A percentile compares a stretch with the other conserved stretches of the same genome.
These are phyloP conservation scores for Neria commutata DNA, from an alignment of 2,888 invertebrate species.

Conservation along the genomic window DNA sequence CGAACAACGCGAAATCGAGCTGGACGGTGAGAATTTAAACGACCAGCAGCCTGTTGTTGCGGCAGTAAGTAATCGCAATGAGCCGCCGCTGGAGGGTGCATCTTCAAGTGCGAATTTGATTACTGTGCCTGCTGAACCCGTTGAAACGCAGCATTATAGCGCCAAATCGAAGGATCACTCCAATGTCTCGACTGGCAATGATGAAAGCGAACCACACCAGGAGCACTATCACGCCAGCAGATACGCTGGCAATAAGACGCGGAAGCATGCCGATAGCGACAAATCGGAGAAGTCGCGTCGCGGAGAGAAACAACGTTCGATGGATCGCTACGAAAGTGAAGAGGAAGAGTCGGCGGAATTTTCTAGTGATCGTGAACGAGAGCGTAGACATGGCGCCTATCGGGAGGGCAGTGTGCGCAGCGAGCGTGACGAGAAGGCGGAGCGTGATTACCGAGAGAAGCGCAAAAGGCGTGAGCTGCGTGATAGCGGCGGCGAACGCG, in stretches of 20 bases:
- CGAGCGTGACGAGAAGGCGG: slow-evolving; percentile 39
- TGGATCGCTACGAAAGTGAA: slow-evolving; percentile 61
- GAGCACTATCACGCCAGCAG: neutral
- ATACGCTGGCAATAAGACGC: neutral
- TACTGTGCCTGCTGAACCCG: slow-evolving; percentile 34
- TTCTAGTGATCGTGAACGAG: slow-evolving; percentile 68
- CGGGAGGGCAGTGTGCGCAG: slow-evolving; percentile 62
- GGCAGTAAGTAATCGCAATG: slow-evolving; percentile 60
- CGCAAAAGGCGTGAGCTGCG: slow-evolving; percentile 46
- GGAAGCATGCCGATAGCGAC: slow-evolving; percentile 23
- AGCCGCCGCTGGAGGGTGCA: slow-evolving; percentile 64
- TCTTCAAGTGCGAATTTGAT: slow-evolving; percentile 5
- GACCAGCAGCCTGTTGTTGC: slow-evolving; percentile 46
- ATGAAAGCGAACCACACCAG: slow-evolving; percentile 55
- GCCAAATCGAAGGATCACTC: slow-evolving; percentile 43
- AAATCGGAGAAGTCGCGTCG: slow-evolving; percentile 27
- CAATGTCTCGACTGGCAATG: slow-evolving; percentile 53
- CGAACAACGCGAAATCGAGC: slow-evolving; percentile 65
- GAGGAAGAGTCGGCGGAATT: slow-evolving; percentile 69
- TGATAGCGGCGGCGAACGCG: slow-evolving; percentile 57
- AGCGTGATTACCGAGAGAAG: slow-evolving; percentile 51
- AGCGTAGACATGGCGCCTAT: slow-evolving; percentile 62
- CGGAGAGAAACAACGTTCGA: slow-evolving; percentile 34
- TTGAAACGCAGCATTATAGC: slow-evolving; percentile 8
- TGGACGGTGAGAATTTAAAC: slow-evolving; percentile 69